Evolutionary conservation across 2,113 vertebrate genomes (phyloP).

Genomic region (Nothoprocta pentlandii): DNA sequence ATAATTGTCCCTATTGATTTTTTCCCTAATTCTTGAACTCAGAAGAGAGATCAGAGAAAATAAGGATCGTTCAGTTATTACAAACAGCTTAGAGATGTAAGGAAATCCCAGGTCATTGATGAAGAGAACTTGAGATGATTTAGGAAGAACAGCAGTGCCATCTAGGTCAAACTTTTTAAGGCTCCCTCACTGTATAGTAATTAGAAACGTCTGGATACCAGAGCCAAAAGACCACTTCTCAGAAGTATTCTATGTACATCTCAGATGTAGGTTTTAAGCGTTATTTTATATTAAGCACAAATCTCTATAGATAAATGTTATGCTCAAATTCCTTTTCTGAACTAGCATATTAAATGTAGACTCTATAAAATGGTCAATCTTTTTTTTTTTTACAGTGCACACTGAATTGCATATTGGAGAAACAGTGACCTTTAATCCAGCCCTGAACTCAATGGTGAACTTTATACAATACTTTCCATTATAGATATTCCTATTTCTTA

Average conservation of each 20-base stretch:
- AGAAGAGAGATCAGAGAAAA: background rate
- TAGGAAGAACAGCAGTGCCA: background rate
- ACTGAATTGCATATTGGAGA: background rate
- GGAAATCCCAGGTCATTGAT: background rate
- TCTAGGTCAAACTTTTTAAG: background rate
- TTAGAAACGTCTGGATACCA: background rate
- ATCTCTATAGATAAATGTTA: background rate
- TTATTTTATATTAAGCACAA: background rate
- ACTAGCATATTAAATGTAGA: background rate
- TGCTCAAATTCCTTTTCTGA: background rate
- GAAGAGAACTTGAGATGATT: background rate
- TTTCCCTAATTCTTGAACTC: background rate
- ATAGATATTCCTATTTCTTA: background rate
- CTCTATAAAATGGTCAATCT: background rate
- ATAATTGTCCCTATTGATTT: rapidly evolving
- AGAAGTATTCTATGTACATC: background rate
- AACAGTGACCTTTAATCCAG: background rate
- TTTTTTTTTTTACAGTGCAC: background rate
- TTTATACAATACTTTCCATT: background rate
- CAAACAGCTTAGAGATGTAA: background rate
- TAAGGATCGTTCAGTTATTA: background rate
- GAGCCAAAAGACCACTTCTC: background rate
- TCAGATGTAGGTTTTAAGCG: background rate
- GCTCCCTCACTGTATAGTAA: background rate
- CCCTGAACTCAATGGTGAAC: background rate